Conservation (phyloP, 1,140 invertebrate species). For the Gryllus bimaculatus region DNA sequence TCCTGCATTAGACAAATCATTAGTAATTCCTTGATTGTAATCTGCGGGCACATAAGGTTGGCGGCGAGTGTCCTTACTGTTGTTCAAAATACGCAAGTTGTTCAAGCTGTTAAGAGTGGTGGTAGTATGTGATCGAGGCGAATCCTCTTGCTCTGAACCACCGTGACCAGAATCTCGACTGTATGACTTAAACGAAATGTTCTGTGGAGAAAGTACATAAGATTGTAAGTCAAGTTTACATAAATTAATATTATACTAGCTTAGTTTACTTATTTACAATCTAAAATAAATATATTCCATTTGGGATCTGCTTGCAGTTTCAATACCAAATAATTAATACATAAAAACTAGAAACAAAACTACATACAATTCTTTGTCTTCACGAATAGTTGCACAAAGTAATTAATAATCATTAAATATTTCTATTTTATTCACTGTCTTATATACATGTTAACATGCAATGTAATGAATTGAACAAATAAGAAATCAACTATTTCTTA, state of each 20-base stretch:
- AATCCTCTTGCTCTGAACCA: constrained; percentile 53
- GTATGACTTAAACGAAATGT: constrained; percentile 61
- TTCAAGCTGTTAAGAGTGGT: constrained; percentile 34
- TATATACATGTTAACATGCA: no score
- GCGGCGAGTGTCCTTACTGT: constrained; percentile 31
- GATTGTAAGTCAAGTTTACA: background rate
- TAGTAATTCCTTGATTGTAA: constrained; percentile 21
- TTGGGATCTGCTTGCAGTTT: background rate
- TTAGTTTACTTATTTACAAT: background rate
- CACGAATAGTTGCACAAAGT: background rate
- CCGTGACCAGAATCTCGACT: constrained; percentile 53
- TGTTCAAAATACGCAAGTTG: constrained; percentile 27
- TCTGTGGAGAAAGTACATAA: constrained; percentile 39
- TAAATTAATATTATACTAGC: background rate
- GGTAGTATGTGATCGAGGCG: constrained; percentile 45
- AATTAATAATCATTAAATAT: no score
- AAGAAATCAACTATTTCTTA: no score
- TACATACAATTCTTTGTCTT: background rate
- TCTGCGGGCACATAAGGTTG: constrained; percentile 26
- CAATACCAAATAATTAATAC: background rate
- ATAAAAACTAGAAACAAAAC: background rate
- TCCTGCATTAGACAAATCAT: constrained; percentile 5
- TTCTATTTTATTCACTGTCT: no score
- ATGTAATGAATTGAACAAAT: no score
- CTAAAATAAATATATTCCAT: constrained; percentile 8